Evolutionary conservation across 2,113 vertebrate genomes (phyloP).

Genomic region (Craseonycteris thonglongyai): DNA sequence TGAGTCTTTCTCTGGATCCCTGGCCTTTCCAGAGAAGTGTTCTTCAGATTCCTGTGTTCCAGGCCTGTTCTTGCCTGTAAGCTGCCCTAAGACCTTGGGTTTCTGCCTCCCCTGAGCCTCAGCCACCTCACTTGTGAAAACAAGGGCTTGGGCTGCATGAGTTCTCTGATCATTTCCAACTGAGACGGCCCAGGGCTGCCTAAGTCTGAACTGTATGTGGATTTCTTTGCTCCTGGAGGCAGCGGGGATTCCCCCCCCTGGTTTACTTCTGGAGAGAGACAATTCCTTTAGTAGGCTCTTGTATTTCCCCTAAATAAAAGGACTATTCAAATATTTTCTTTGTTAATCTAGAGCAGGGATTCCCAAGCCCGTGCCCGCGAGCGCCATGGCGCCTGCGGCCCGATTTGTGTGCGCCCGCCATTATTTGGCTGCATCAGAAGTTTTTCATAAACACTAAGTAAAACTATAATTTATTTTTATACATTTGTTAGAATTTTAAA

Average conservation of each 20-base stretch:
- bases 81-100: neutral
- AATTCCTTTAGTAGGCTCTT: neutral
- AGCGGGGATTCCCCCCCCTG: neutral
- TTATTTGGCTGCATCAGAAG: too few species aligned
- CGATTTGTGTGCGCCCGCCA: too few species aligned
- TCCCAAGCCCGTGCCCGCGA: too few species aligned
- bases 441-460: too few species aligned
- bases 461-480: too few species aligned
- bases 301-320: neutral
- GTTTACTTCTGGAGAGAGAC: neutral
- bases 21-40: neutral
- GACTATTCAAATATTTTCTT: conserved; percentile 13
- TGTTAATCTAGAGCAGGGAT: too few species aligned
- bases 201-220: neutral
- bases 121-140: neutral
- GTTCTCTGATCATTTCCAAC: neutral
- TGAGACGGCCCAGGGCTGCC: neutral
- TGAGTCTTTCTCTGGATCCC: neutral
- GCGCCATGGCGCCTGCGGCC: too few species aligned
- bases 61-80: neutral
- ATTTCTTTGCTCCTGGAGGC: neutral
- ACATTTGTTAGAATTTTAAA: too few species aligned
- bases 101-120: neutral
- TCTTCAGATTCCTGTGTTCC: neutral
- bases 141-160: neutral